A percentile compares a stretch with the other conserved stretches of the same genome.
These are phyloP conservation scores for Gymnarchus niloticus DNA, from an alignment of 2,113 vertebrate genomes.

Conservation along the genomic window DNA sequence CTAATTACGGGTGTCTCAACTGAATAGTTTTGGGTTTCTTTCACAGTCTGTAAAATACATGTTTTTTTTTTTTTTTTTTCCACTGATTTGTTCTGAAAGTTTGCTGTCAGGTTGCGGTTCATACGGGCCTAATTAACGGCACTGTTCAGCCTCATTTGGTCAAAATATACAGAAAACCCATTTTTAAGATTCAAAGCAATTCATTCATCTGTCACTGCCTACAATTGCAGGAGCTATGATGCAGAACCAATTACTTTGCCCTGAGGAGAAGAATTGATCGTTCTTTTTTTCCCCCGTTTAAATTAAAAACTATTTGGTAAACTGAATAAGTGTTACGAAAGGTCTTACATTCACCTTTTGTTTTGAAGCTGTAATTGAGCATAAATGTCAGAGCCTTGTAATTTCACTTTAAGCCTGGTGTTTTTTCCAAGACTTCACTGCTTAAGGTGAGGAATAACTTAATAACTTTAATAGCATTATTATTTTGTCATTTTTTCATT, in stretches of 20 bases:
- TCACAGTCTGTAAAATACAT: constrained; percentile 39
- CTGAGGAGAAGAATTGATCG: constrained; percentile 65
- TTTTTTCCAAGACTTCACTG: constrained; percentile 60
- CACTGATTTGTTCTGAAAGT: constrained; percentile 58
- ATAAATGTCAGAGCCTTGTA: constrained; percentile 73
- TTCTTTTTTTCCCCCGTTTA: constrained; percentile 45
- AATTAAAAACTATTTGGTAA: constrained; percentile 57
- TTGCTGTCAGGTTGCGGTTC: constrained; percentile 66
- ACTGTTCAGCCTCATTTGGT: constrained; percentile 73
- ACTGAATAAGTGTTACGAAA: constrained; percentile 70
- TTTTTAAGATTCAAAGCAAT: constrained; percentile 65
- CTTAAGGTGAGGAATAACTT: constrained; percentile 53
- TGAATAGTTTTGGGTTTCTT: constrained; percentile 57
- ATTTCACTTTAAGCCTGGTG: constrained; percentile 62
- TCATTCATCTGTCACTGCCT: constrained; percentile 71
- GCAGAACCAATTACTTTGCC: constrained; percentile 75
- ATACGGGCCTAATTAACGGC: constrained; percentile 68
- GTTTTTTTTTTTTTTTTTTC: constrained; percentile 36
- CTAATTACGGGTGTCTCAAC: constrained; percentile 59
- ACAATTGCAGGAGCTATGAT: constrained; percentile 61
- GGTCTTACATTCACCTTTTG: constrained; percentile 69
- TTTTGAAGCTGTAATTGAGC: constrained; percentile 74
- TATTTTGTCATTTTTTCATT: constrained; percentile 62
- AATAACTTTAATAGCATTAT: constrained; percentile 61
- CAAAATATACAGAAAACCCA: constrained; percentile 62